Conservation (phyloP, 2,113 vertebrate genomes). For the Mustela lutreola region DNA sequence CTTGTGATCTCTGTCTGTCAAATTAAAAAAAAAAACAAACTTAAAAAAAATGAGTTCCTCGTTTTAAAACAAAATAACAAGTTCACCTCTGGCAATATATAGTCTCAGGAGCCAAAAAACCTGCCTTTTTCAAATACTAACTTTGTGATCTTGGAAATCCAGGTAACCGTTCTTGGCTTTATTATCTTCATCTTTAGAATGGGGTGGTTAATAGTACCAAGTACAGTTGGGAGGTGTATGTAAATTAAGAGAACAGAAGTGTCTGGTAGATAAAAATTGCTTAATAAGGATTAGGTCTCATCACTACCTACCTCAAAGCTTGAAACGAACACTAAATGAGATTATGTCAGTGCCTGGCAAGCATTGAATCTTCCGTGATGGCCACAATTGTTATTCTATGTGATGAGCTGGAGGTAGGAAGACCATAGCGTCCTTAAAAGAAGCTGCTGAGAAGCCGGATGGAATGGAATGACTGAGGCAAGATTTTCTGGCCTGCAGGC, state of each 20-base stretch:
- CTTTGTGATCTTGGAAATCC: neutral
- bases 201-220: neutral
- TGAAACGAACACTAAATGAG: neutral
- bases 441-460: conserved; percentile 13
- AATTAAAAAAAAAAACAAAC: no score
- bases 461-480: neutral
- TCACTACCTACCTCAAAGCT: neutral
- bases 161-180: neutral
- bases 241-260: neutral
- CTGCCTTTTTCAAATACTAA: neutral
- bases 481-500: neutral
- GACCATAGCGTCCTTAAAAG: neutral
- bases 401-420: neutral
- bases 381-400: neutral
- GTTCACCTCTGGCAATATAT: neutral
- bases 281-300: neutral
- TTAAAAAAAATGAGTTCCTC: neutral
- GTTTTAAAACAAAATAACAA: neutral
- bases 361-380: neutral
- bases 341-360: neutral
- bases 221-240: neutral
- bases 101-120: neutral
- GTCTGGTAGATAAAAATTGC: neutral
- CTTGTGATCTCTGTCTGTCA: no score
- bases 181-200: conserved; percentile 9